Conservation (phyloP, 2,888 invertebrate genomes). For the Sabatieria punctata region DNA sequence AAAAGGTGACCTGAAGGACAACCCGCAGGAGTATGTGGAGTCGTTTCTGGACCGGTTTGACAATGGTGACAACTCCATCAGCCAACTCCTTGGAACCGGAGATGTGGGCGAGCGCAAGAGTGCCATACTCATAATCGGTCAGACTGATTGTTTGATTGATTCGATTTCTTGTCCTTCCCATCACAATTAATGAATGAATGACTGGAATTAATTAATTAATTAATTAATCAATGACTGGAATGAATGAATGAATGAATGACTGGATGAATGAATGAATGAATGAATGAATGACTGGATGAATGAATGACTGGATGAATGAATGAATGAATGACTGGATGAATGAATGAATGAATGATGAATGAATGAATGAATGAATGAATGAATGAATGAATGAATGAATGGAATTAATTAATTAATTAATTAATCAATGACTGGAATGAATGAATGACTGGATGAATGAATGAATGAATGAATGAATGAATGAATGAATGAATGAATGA, state of each 20-base stretch:
- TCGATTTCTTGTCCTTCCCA: too few relatives aligned
- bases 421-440: slow-evolving; percentile 2
- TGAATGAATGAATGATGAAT: slow-evolving; percentile 8
- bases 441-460: neutral
- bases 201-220: slow-evolving; percentile 4
- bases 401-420: slow-evolving; percentile 3
- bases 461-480: slow-evolving; percentile 2
- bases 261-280: slow-evolving; percentile 7
- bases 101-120: slow-evolving; percentile 12
- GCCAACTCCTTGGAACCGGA: slow-evolving; percentile 9
- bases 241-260: slow-evolving; percentile 7
- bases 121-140: slow-evolving; percentile 18
- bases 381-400: neutral
- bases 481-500: slow-evolving; percentile 5
- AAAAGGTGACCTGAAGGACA: slow-evolving; percentile 14
- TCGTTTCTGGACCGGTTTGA: slow-evolving; percentile 14
- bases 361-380: slow-evolving; percentile 8
- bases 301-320: slow-evolving; percentile 4
- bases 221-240: neutral
- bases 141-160: neutral
- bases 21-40: slow-evolving; percentile 12
- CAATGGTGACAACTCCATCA: slow-evolving; percentile 11
- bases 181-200: slow-evolving; percentile 6
- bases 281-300: slow-evolving; percentile 5
- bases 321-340: slow-evolving; percentile 5